These are phyloP conservation scores for Carcinoscorpius rotundicauda DNA, from an alignment of 1,140 invertebrate species.

Conservation along the genomic window DNA sequence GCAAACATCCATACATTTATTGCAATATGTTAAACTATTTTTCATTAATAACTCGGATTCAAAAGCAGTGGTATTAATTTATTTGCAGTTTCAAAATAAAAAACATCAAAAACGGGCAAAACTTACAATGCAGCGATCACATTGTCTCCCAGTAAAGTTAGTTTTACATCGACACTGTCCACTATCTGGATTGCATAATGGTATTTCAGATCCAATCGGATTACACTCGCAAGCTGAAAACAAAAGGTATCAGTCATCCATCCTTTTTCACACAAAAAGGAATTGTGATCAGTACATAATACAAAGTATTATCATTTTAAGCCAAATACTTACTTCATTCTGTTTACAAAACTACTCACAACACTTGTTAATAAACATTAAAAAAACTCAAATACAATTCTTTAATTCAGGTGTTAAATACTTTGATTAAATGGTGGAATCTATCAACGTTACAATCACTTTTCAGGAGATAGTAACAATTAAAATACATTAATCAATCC, in stretches of 20 bases:
- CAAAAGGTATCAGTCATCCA: slow-evolving; percentile 29
- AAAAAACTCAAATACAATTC: slow-evolving; percentile 63
- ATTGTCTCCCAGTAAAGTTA: slow-evolving; percentile 65
- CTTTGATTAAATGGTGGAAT: slow-evolving; percentile 62
- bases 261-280: no score
- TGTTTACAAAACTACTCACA: slow-evolving; percentile 49
- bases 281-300: no score
- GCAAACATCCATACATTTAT: no score
- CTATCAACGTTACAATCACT: slow-evolving; percentile 58
- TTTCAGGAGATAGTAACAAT: slow-evolving; percentile 30
- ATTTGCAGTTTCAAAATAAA: no score
- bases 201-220: slow-evolving; percentile 50
- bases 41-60: no score
- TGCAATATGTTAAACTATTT: no score
- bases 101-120: slow-evolving; percentile 60
- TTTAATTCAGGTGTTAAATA: slow-evolving; percentile 78
- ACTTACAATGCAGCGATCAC: slow-evolving; percentile 60
- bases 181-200: slow-evolving; percentile 55
- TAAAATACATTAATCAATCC: background rate
- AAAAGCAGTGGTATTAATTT: no score
- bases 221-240: slow-evolving; percentile 63
- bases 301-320: no score
- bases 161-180: slow-evolving; percentile 75
- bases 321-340: no score
- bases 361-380: slow-evolving; percentile 66